phyloP scores from a whole-genome alignment of 2,888 invertebrate genomes.

The Nephrotoma guestfalica region DNA sequence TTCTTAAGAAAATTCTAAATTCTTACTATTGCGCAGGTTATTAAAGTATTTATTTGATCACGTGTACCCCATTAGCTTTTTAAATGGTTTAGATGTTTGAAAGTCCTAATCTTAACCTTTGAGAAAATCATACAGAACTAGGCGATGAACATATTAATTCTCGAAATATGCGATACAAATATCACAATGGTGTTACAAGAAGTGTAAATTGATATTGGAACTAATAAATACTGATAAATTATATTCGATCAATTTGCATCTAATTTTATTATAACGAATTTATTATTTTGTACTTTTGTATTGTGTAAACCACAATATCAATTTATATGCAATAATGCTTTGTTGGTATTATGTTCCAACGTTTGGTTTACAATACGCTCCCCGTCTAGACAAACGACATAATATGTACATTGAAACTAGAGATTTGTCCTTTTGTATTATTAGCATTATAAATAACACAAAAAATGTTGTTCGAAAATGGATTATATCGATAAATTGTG shows the following conservation, averaged over 20 bases:
- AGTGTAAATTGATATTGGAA: not conserved
- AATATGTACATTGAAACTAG: not conserved
- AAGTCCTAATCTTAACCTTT: no score
- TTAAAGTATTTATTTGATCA: no score
- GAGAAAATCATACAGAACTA: no score
- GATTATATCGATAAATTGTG: not conserved
- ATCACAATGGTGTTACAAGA: no score
- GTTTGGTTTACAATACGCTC: not conserved
- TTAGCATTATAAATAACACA: not conserved
- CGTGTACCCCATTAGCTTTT: no score
- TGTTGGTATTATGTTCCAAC: not conserved
- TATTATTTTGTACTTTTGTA: not conserved
- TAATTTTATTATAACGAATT: not conserved
- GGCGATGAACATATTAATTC: no score
- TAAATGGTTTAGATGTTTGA: no score
- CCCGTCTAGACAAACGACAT: not conserved
- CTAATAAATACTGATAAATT: not conserved
- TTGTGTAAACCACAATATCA: not conserved
- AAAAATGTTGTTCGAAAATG: not conserved
- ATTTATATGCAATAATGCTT: not conserved
- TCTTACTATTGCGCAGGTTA: no score
- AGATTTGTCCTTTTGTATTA: not conserved
- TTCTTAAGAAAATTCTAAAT: no score
- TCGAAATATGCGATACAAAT: no score
- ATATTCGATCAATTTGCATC: not conserved